A percentile compares a stretch with the other conserved stretches of the same genome.
Conservation (phyloP, 2,797 vertebrate species). For the Acanthiza pusilla region DNA sequence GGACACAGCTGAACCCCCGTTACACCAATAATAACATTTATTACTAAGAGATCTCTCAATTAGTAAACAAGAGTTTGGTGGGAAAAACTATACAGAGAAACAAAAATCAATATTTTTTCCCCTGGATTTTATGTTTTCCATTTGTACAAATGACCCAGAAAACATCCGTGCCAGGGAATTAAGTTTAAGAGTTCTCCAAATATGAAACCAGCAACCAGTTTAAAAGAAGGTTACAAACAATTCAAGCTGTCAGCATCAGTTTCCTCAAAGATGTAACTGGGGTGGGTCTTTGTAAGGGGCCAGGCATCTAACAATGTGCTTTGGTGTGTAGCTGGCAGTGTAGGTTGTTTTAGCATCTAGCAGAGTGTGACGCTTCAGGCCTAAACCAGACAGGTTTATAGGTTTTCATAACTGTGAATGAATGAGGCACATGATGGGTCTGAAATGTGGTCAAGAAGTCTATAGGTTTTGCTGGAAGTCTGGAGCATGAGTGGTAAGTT, state of each 20-base stretch:
- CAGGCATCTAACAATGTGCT: slow-evolving; percentile 31
- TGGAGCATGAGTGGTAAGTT: not conserved
- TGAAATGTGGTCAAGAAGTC: slow-evolving; percentile 49
- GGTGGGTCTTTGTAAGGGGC: slow-evolving; percentile 55
- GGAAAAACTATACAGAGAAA: not conserved
- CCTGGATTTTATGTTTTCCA: slow-evolving; percentile 1
- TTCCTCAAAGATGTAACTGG: slow-evolving; percentile 31
- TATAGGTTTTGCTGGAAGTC: not conserved
- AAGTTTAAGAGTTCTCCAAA: not conserved
- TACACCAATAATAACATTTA: not conserved
- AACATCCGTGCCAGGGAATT: not conserved
- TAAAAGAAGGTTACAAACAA: slow-evolving; percentile 5
- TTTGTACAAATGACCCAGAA: slow-evolving; percentile 20
- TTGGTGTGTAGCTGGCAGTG: slow-evolving; percentile 53
- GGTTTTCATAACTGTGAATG: not conserved
- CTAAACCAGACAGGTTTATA: slow-evolving; percentile 38
- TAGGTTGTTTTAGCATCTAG: slow-evolving; percentile 51
- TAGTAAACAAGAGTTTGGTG: not conserved
- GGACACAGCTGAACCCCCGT: fast-evolving
- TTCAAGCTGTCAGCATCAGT: slow-evolving; percentile 19
- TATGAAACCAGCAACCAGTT: not conserved
- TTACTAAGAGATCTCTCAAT: not conserved
- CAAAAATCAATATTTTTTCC: not conserved
- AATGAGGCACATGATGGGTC: slow-evolving; percentile 55
- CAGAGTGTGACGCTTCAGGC: not conserved